phyloP scores from a whole-genome alignment of 2,888 invertebrate species.

The Amblyjoppa proteus region DNA sequence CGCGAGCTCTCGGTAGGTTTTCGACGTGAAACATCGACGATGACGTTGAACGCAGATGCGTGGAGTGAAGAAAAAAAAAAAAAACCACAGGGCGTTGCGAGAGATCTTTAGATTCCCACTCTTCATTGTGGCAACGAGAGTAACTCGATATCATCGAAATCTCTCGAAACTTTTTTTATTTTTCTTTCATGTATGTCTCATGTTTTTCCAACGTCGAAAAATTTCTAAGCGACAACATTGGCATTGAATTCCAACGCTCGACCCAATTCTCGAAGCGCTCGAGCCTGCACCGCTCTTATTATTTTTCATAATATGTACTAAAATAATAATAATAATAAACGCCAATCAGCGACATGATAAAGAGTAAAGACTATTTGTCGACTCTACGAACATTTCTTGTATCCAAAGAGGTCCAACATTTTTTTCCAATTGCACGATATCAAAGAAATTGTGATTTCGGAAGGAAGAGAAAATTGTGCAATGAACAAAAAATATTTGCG shows the following conservation, averaged over 20 bases:
- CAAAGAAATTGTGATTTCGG: no score
- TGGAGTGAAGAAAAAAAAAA: constrained; percentile 1
- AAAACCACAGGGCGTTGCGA: background rate
- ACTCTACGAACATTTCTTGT: no score
- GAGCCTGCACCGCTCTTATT: no score
- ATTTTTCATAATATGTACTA: no score
- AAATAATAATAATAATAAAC: no score
- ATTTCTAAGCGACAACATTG: background rate
- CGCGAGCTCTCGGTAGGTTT: constrained; percentile 26
- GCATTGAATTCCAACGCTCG: background rate
- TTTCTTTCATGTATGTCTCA: background rate
- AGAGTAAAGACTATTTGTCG: no score
- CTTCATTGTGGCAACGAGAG: constrained; percentile 18
- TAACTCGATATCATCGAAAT: constrained; percentile 43
- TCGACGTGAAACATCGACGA: constrained; percentile 19
- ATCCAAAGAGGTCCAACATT: no score
- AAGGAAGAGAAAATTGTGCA: no score
- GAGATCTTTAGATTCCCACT: background rate
- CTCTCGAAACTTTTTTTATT: background rate
- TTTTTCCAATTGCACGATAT: no score
- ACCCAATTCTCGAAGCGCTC: constrained; percentile 4
- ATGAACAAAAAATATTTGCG: no score
- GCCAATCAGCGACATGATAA: no score
- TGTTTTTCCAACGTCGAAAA: background rate
- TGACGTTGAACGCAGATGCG: constrained; percentile 6